Base-by-base conservation (phyloP, 2,113 vertebrate genomes). In the Delphinus delphis region DNA sequence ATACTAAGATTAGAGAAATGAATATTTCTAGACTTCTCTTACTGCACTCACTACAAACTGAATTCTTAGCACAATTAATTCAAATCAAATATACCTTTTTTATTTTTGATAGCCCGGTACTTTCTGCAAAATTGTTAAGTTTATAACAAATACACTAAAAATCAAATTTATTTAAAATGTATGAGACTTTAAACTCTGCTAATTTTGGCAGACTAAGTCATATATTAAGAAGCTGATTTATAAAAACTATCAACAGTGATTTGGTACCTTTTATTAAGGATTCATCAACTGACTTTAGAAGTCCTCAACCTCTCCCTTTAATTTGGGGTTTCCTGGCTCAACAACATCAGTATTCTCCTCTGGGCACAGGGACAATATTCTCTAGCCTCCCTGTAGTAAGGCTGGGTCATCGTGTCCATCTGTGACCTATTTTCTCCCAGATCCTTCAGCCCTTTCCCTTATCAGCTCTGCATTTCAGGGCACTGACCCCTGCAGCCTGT, bases 101-200 rank as follows among this genome's bases (percentile, higher is more conserved):
- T 10, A 23, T 33, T 95, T 94, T 88, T 87, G 74, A 87, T 89
- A 84, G 25, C 14, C 47, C 0, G 41, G 55, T 71, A 47, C 83
- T 88, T 65, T 95, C 74, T 70, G 53, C 3, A 60, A 88, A 65
- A 80, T 44, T 90, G 55, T 47, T 82, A 68, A 84, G 17, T 41
- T 93, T 80, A 84, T 93, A 77, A 80, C 76, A 94, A 94, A 70
- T 81, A 68, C 17, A 50, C 44, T 81, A 77, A 90, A 85, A 88
- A 50, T 33, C 77, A 96, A 80, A 41, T 88, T 38, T 70, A 68
- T 96, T 94, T 94, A 55, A 88, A 83, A 74, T 23, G 1, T 20
- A 88, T 11, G 26, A 79, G 36, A 83, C 12, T 26, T 47, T 82
- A 84, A 94, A 71, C n/a, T 41, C 18, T 63, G 31, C 8, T 73